Evolutionary conservation across 2,888 invertebrate species (phyloP), one percentile per base, ranked within the genome.

Genomic region (Zonitis immaculata): DNA sequence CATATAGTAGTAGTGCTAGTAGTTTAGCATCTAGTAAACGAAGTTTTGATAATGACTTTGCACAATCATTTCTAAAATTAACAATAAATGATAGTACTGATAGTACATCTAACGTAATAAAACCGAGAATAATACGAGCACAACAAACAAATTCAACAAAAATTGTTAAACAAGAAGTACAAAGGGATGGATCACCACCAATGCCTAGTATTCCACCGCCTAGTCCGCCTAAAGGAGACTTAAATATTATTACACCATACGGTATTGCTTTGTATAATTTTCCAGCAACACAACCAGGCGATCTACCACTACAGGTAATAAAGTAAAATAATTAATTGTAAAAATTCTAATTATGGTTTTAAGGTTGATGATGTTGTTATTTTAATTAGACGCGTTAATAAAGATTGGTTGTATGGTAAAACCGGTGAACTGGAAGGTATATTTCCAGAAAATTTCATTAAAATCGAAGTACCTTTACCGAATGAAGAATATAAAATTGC

Each of bases 191-290:
- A 18, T 61, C 64, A 14, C 61, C 61, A 8, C 90, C 91, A 0
- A 90, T 91, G 89, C 91, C 91, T 7, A 82, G 80, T 35, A 79
- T 87, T 59, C 89, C 90, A 6, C 88, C 91, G 2, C 90, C 90
- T 1, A 85, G 88, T 42, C 88, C 87, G 3, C 89, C 89, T n/a
- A 73, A 75, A 69, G 62, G 71, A 66, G 52, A 75, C 6, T 57
- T 49, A 32, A 68, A 71, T 42, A 73, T 75, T 3, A 74, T 79
- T 16, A 77, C 80, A 61, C 84, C 91, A 0, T 84, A 87, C 70
- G 92, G 88, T 14, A 79, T 91, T 55, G 90, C 91, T 11, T 75
- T 90, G 35, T 91, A 85, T 72, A 88, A 91, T 75, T 93, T 89
- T 69, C 80, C 82, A 57, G 85, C 88, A 11, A 79, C 81, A 11